Base-by-base conservation (phyloP, 2,113 vertebrate species). In the Eidolon helvum region DNA sequence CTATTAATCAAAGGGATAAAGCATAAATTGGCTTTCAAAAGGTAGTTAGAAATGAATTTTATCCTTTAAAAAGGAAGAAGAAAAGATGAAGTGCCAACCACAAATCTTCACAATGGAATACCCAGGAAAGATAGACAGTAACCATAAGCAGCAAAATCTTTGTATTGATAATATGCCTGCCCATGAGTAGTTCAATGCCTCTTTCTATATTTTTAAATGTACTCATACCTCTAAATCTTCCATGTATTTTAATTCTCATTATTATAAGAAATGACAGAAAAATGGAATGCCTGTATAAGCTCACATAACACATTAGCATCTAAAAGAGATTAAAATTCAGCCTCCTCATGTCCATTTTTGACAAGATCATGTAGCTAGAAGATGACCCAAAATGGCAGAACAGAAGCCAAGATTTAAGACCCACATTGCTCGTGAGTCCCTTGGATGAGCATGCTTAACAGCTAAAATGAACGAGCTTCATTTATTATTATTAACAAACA, bases 21-120 rank as follows among this genome's bases (percentile, higher is more conserved):
- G 57, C 90, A 94, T 94, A 98, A 97, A 97, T 91, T 97, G 97
- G 94, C 97, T 97, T 97, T 97, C 96, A 92, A 85, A 96, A 96
- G 57, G 92, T 97, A 94, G 97, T 98, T 97, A 93, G 96, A 97
- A 98, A 98, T 98, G 90, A 84, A 94, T 98, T 97, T 98, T 96
- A 98, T 97, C 91, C 85, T 97, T 92, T 0, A 0, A 86, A 97
- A 97, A 80, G 72, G 94, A 98, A 97, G 79, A 40, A 45, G 0
- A 87, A 96, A 97, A 87, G 87, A 97, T 94, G 61, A 97, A 95
- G 89, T 85, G 45, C 22, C 63, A 78, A 4, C 4, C 90, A 28
- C 53, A 95, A 93, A 84, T 87, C 95, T 95, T 93, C 85, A 88
- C 94, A 93, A 57, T 92, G 92, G 77, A 92, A 94, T 85, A 45